A percentile compares a stretch with the other conserved stretches of the same genome.
phyloP scores from a whole-genome alignment of 2,888 invertebrate genomes.

The Blera fallax region DNA sequence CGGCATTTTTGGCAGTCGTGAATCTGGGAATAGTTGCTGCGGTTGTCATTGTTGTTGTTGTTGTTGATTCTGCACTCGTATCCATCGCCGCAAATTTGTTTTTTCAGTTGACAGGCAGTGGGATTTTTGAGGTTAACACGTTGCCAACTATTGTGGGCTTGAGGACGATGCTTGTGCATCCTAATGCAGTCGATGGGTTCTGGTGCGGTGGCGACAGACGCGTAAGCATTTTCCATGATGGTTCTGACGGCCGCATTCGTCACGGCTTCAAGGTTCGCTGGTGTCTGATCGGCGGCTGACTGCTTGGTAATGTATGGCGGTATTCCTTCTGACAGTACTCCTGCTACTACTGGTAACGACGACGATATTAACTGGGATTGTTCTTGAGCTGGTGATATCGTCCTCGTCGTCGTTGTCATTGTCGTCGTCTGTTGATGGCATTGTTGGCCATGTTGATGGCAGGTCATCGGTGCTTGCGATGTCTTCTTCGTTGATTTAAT shows the following conservation, averaged over 20 bases:
- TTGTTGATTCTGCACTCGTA: slow-evolving; percentile 42
- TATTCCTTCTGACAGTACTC: background rate
- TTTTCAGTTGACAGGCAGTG: slow-evolving; percentile 67
- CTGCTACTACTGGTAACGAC: slow-evolving; percentile 16
- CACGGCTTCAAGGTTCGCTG: slow-evolving; percentile 52
- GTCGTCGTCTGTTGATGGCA: slow-evolving; percentile 37
- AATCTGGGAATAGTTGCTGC: slow-evolving; percentile 64
- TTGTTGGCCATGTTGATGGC: slow-evolving; percentile 49
- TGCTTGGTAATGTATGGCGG: slow-evolving; percentile 24
- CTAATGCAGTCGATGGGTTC: slow-evolving; percentile 50
- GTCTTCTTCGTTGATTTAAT: slow-evolving; percentile 60
- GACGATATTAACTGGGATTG: slow-evolving; percentile 54
- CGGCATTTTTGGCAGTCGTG: slow-evolving; percentile 69
- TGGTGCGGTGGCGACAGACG: slow-evolving; percentile 43
- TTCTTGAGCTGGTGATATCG: slow-evolving; percentile 24
- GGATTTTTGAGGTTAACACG: slow-evolving; percentile 70
- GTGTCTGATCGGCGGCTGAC: slow-evolving; percentile 41
- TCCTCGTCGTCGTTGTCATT: background rate
- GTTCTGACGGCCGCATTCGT: slow-evolving; percentile 59
- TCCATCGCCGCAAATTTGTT: slow-evolving; percentile 66
- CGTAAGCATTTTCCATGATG: slow-evolving; percentile 57
- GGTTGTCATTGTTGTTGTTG: slow-evolving; percentile 54
- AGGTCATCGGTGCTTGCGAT: slow-evolving; percentile 43
- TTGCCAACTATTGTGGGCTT: slow-evolving; percentile 67
- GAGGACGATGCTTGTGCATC: background rate